phyloP scores from a whole-genome alignment of 1,140 invertebrate genomes.

The Drosophila ambigua region DNA sequence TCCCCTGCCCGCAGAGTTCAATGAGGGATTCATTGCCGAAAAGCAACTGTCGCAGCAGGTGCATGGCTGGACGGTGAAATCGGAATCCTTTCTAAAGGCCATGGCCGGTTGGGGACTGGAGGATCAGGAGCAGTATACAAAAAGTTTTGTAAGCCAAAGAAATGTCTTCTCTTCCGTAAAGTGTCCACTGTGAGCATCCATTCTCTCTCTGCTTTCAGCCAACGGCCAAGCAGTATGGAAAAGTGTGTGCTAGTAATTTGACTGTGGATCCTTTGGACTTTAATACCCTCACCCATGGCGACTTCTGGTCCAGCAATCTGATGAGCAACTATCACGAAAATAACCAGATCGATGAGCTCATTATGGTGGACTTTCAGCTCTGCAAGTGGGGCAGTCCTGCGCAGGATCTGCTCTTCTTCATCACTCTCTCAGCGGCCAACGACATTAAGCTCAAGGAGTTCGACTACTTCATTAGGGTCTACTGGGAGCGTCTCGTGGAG shows the following conservation, averaged over 20 bases:
- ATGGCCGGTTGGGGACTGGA: constrained; percentile 59
- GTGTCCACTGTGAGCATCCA: not conserved
- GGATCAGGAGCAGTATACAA: constrained; percentile 58
- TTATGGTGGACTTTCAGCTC: constrained; percentile 84
- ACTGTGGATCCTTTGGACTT: constrained; percentile 84
- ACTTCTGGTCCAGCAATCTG: constrained; percentile 84
- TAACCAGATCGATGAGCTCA: constrained; percentile 57
- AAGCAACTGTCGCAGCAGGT: not conserved
- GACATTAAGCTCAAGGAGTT: constrained; percentile 63
- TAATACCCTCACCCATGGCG: constrained; percentile 87
- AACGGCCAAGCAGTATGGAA: constrained; percentile 41
- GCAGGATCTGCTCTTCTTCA: constrained; percentile 82
- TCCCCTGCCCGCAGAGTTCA: constrained; percentile 39
- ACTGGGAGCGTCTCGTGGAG: constrained; percentile 63
- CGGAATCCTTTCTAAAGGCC: constrained; percentile 37
- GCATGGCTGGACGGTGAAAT: constrained; percentile 12
- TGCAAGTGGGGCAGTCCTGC: constrained; percentile 77
- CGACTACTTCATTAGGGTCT: constrained; percentile 63
- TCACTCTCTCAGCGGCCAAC: constrained; percentile 58
- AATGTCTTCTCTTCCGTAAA: not conserved
- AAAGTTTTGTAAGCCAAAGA: constrained; percentile 53
- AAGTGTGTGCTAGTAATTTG: constrained; percentile 31
- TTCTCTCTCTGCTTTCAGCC: constrained; percentile 36
- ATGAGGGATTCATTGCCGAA: constrained; percentile 47
- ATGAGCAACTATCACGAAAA: constrained; percentile 78